Evolutionary conservation across 2,113 vertebrate species (phyloP).

Genomic region (Brachypteracias leptosomus): DNA sequence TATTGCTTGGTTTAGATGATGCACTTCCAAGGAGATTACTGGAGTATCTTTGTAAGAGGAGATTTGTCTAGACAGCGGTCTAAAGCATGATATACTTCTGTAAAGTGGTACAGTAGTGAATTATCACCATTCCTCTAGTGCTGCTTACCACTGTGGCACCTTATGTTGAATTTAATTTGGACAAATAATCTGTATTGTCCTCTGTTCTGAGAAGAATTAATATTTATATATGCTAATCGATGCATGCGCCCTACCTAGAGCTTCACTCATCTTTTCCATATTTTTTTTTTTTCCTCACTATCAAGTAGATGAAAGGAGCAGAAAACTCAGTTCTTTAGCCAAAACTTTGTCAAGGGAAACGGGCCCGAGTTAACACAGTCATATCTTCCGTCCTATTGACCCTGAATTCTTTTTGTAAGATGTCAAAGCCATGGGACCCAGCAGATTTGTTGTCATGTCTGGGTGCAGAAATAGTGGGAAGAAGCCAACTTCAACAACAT

Average conservation of each 20-base stretch:
- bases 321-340: not conserved
- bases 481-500: slow-evolving; percentile 30
- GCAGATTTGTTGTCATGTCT: not conserved
- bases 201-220: slow-evolving; percentile 51
- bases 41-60: slow-evolving; percentile 1
- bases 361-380: not conserved
- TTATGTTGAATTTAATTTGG: slow-evolving; percentile 46
- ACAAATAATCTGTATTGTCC: slow-evolving; percentile 51
- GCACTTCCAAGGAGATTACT: slow-evolving; percentile 34
- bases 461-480: slow-evolving; percentile 18
- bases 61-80: not conserved
- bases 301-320: not conserved
- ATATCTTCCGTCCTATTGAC: not conserved
- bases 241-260: not conserved
- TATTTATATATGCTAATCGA: slow-evolving; percentile 37
- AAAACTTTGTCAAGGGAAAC: not conserved
- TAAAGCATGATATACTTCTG: not conserved
- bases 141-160: not conserved
- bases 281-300: not conserved
- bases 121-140: slow-evolving; percentile 1
- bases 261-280: not conserved
- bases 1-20: slow-evolving; percentile 13
- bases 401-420: not conserved
- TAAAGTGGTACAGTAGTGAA: not conserved
- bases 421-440: not conserved